Evolutionary conservation across 1,140 invertebrate species (phyloP).

Genomic region (Zaprionus ghesquierei): DNA sequence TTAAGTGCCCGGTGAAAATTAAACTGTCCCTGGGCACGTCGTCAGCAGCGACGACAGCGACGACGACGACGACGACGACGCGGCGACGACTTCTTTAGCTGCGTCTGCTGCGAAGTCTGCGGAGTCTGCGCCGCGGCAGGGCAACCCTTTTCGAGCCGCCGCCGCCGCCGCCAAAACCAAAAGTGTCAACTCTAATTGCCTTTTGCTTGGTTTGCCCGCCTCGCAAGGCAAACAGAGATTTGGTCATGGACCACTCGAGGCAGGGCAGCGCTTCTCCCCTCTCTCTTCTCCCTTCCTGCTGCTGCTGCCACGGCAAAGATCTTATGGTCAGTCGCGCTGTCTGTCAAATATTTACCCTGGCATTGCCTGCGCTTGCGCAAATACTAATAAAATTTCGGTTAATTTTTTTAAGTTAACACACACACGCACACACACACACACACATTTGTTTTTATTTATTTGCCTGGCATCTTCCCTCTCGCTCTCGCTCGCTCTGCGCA

Average conservation of each 20-base stretch:
- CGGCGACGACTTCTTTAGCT: slow-evolving; percentile 43
- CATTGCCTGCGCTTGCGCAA: slow-evolving; percentile 80
- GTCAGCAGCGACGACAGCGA: slow-evolving; percentile 18
- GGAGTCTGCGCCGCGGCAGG: slow-evolving; percentile 7
- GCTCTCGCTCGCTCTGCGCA: slow-evolving; percentile 35
- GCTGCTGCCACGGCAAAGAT: slow-evolving; percentile 25
- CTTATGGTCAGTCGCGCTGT: slow-evolving; percentile 48
- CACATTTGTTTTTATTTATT: slow-evolving; percentile 71
- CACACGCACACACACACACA: slow-evolving; percentile 26
- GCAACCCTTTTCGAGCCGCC: slow-evolving; percentile 42
- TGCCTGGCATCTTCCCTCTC: slow-evolving; percentile 41
- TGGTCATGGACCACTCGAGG: slow-evolving; percentile 44
- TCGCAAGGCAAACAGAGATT: slow-evolving; percentile 48
- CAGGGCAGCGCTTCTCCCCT: not conserved
- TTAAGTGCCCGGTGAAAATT: slow-evolving; percentile 79
- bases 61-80: not conserved
- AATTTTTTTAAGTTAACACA: slow-evolving; percentile 82
- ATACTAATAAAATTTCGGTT: slow-evolving; percentile 82
- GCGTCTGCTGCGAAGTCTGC: slow-evolving; percentile 15
- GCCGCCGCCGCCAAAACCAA: slow-evolving; percentile 55
- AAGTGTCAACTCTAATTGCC: slow-evolving; percentile 82
- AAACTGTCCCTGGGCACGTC: slow-evolving; percentile 79
- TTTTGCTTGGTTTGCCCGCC: slow-evolving; percentile 65
- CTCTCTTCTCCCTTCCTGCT: not conserved
- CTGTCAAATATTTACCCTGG: slow-evolving; percentile 75